Conservation (phyloP, 2,113 vertebrate species). For the Vidua chalybeata region DNA sequence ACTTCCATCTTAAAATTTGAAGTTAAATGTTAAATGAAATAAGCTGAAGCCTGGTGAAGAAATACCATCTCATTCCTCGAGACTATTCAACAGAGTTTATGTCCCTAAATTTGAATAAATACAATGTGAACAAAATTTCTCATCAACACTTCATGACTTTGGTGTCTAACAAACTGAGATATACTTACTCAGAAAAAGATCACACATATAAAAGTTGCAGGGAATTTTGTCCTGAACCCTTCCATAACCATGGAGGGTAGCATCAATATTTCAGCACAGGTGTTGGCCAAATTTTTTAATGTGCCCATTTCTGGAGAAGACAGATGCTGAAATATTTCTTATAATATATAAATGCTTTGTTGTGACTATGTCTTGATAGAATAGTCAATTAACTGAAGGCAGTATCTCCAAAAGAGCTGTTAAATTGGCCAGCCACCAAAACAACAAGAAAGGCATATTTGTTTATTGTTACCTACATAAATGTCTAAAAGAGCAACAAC, state of each 20-base stretch:
- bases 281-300: neutral
- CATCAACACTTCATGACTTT: neutral
- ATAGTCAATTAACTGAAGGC: neutral
- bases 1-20: slow-evolving; percentile 7
- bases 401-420: neutral
- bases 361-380: neutral
- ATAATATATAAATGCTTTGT: neutral
- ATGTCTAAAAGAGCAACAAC: neutral
- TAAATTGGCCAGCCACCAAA: neutral
- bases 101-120: neutral
- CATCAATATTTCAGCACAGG: neutral
- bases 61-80: neutral
- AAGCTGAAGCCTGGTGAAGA: neutral
- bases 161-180: neutral
- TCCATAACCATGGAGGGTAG: accelerated
- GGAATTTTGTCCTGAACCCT: neutral
- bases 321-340: neutral
- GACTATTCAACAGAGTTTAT: neutral
- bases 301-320: neutral
- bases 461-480: neutral
- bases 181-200: neutral
- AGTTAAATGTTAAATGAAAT: slow-evolving; percentile 21
- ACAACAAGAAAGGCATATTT: neutral
- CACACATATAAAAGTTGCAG: neutral
- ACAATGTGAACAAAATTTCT: neutral